These are phyloP conservation scores for Oceanodroma tethys DNA, from an alignment of 2,113 vertebrate species.

Conservation along the genomic window DNA sequence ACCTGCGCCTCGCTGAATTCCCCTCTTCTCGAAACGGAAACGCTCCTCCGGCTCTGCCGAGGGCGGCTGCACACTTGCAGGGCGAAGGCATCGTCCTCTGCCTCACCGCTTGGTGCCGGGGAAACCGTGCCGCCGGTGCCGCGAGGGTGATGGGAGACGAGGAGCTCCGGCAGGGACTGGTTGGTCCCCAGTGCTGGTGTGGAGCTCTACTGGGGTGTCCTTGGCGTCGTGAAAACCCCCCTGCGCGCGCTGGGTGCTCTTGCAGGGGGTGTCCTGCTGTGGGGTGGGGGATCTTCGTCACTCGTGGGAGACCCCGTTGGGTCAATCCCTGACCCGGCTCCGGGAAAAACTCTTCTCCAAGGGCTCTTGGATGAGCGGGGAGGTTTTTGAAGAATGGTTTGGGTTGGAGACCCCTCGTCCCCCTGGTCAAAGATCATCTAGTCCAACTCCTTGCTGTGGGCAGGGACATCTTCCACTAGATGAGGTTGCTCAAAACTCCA, in stretches of 20 bases:
- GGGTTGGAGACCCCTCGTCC: not conserved
- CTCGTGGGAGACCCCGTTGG: rapidly evolving
- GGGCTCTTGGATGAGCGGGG: not conserved
- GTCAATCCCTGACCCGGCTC: rapidly evolving
- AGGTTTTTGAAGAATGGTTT: not conserved
- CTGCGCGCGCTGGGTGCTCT: rapidly evolving
- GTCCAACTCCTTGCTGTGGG: not conserved
- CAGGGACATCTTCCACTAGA: not conserved
- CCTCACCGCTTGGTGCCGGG: rapidly evolving
- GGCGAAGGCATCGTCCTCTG: not conserved
- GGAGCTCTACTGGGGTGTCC: not conserved
- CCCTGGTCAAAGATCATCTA: not conserved
- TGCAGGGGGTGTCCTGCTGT: not conserved
- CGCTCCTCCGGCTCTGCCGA: not conserved
- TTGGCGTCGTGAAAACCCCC: rapidly evolving
- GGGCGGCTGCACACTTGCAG: not conserved
- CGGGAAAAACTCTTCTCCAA: not conserved
- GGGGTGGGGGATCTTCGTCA: not conserved
- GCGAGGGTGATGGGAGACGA: too few species aligned
- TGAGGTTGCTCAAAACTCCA: not conserved
- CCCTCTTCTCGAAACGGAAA: not conserved
- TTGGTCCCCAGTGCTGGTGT: not conserved
- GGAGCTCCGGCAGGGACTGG: not conserved
- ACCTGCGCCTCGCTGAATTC: not conserved
- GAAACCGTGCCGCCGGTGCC: not conserved